Evolutionary conservation across 2,888 invertebrate genomes (phyloP), one percentile per base, ranked within the genome.

Genomic region (Dryocosmus kuriphilus): DNA sequence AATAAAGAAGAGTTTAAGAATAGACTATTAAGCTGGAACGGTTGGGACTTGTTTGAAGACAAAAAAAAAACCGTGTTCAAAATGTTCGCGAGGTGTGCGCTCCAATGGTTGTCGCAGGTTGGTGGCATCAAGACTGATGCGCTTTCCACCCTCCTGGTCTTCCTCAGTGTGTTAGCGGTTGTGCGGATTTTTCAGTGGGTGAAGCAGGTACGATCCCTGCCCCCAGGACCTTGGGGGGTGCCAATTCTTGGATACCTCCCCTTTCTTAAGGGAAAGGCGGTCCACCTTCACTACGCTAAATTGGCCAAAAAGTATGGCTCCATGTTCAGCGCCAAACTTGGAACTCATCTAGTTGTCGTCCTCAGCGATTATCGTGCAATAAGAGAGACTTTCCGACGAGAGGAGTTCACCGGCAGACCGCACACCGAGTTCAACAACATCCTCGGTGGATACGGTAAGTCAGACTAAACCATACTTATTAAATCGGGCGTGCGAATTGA

Each of bases 221-320:
- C 98, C 0, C 98, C 98, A 0, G 98, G 98, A 4, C 98, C 98
- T 4, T 96, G 96, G 96, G 97, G 97, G 2, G 92, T 96, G 6
- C 98, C 98, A 27, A 93, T 97, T 75, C 93, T 97, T 77, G 98
- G 98, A 80, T 97, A 96, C 89, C 92, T 98, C 83, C 96, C 96
- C 4, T 97, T 96, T 91, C 93, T 98, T 87, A 96, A 95, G 85
- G 94, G 94, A 60, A 94, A 93, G 86, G 94, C 94, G 86, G 92
- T 94, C 82, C 97, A 98, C 92, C 94, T 96, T 76, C 95, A 95
- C 77, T 96, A 96, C 92, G 94, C 95, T 88, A 94, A 95, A 86
- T 92, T 98, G 87, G 95, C 96, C 61, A 94, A 95, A 82, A 94
- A 94, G 87, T 97, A 97, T 91, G 98, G 98, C 11, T 93, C 95